Conservation (phyloP, 2,888 invertebrate genomes). For the Yponomeuta malinellus region DNA sequence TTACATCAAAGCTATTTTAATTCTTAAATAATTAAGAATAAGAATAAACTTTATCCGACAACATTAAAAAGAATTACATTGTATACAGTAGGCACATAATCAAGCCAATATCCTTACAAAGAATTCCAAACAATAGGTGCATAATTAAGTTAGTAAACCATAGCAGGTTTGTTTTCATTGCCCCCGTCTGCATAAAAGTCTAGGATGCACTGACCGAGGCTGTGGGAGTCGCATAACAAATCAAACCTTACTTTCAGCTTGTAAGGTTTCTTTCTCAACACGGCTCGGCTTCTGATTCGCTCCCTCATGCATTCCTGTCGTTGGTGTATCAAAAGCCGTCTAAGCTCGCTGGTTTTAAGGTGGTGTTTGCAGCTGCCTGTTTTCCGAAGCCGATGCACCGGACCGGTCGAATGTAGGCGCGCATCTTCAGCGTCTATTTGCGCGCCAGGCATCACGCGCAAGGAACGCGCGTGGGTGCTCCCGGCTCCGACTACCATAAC, state of each 20-base stretch:
- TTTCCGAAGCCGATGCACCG: conserved; percentile 25
- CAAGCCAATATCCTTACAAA: no score
- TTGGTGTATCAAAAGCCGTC: neutral
- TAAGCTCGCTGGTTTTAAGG: neutral
- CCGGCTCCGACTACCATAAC: neutral
- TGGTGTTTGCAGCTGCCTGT: neutral
- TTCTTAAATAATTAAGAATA: neutral
- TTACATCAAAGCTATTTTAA: no score
- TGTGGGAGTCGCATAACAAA: neutral
- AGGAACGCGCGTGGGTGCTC: conserved; percentile 18
- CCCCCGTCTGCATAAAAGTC: neutral
- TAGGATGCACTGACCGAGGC: neutral
- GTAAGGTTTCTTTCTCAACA: neutral
- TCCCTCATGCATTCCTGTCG: neutral
- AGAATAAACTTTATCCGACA: no score
- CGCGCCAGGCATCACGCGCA: conserved; percentile 13
- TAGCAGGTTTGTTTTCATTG: neutral
- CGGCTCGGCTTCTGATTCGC: neutral
- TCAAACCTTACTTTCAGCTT: neutral
- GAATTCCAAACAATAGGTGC: no score
- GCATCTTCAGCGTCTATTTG: conserved; percentile 16
- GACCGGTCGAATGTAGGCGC: conserved; percentile 27
- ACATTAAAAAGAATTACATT: no score
- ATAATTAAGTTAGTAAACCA: no score
- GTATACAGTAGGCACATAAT: no score